These are phyloP conservation scores for Crypturellus tataupa DNA, from an alignment of 2,797 vertebrate genomes.

Conservation along the genomic window DNA sequence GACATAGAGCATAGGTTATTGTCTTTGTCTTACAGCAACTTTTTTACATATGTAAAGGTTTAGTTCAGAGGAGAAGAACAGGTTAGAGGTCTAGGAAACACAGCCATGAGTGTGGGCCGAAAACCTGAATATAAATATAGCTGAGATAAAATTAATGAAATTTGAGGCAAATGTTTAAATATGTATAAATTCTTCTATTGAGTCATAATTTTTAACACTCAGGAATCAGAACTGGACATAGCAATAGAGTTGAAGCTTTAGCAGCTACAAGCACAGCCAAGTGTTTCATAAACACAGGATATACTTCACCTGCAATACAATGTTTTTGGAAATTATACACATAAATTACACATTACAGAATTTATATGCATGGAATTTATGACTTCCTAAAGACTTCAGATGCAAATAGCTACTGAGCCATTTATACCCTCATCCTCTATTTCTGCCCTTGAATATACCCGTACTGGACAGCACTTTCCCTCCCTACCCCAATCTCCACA, in stretches of 20 bases:
- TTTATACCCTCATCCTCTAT: not conserved
- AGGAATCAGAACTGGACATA: not conserved
- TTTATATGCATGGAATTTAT: not conserved
- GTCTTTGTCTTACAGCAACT: not conserved
- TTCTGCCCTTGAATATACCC: not conserved
- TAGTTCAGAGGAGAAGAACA: not conserved
- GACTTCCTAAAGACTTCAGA: not conserved
- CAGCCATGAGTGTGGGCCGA: not conserved
- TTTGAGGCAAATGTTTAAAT: not conserved
- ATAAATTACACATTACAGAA: no score
- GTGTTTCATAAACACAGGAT: not conserved
- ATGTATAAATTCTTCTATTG: not conserved
- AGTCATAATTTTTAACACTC: not conserved
- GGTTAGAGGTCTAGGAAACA: not conserved
- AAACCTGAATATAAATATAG: not conserved
- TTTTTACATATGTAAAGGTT: not conserved
- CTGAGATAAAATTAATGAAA: not conserved
- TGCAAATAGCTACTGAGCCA: not conserved
- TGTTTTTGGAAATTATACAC: no score
- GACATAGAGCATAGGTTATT: not conserved
- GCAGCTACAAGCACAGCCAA: not conserved
- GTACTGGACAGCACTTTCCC: not conserved
- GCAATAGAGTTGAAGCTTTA: not conserved
- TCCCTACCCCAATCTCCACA: not conserved
- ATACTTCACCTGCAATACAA: not conserved